Base-by-base conservation (phyloP, 2,888 invertebrate species). In the Dimorphilus gyrociliatus region DNA sequence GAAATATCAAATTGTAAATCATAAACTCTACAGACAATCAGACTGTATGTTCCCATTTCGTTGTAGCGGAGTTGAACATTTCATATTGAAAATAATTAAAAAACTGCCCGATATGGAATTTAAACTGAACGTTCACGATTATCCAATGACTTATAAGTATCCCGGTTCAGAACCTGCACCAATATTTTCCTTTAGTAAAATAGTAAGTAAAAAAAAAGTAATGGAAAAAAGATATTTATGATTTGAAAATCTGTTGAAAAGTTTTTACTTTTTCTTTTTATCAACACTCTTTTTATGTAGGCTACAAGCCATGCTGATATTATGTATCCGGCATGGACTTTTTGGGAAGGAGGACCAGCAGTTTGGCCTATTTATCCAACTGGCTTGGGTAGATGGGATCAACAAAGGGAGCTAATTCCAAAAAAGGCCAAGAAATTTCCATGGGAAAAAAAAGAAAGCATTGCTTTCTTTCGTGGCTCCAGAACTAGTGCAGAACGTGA, bases 261-360 rank as follows among this genome's bases (percentile, higher is more conserved):
- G 33, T 21, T n/a, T 10, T 16, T 19, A 3, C 10, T 27, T 28
- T n/a, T n/a, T n/a, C n/a, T n/a, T n/a, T n/a, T n/a, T n/a, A n/a
- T n/a, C n/a, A n/a, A n/a, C n/a, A n/a, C n/a, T n/a, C n/a, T n/a
- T n/a, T n/a, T n/a, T n/a, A n/a, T 38, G 14, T 40, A 69, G 76
- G 77, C 79, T 1, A 51, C 59, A 24, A 75, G 81, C 19, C 81
- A 82, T 62, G 70, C 71, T 58, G 94, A 94, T 55, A 84, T 94
- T 37, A 80, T 81, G 75, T 69, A 69, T 42, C 92, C 92, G 1
- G 81, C 90, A 0, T 94, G 92, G 92, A 77, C 85, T 23, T 94
- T 94, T 63, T 88, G 90, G 88, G 85, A 85, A 64, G 92, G 92
- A 16, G 94, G 94, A 0, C 94, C 94, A 10, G 90, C 92, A 1